Base-by-base conservation (phyloP, 2,113 vertebrate genomes). In the Clarias magur region DNA sequence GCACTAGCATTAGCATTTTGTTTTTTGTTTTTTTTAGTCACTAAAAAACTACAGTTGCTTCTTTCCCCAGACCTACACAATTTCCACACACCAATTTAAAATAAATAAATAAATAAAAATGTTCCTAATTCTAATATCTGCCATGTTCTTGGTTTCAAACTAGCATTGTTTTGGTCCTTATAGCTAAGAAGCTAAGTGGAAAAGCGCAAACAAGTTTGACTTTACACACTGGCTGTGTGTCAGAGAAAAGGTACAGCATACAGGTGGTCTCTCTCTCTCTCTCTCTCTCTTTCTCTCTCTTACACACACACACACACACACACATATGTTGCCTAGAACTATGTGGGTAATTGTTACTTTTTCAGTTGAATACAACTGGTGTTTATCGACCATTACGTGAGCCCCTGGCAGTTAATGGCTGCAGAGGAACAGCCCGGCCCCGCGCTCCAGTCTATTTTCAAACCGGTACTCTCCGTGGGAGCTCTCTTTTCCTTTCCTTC, bases 341-440 rank as follows among this genome's bases (percentile, higher is more conserved):
- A 53, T 83, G 38, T 78, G 57, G 86, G 27, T 87, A 84, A 84
- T 87, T 87, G 81, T 84, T 63, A 78, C 81, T 65, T 81, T 84
- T 87, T 87, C 62, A 15, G 81, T 67, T 79, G 86, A 84, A 57
- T 63, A 42, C 72, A 79, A 76, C 59, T 87, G 81, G 81, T 87
- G 81, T 87, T 87, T 87, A 83, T 84, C 42, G 75, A 38, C 82
- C 72, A 79, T 87, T 75, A 79, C 63, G 81, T 67, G 54, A 62
- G 82, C 73, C 75, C 82, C 76, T 75, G 48, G 60, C 60, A 56
- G 70, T 83, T 62, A 84, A 84, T 83, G 72, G 70, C 86, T 83
- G 48, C 42, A 67, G 62, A 84, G 23, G 42, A 87, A 70, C 63
- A 80, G 85, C 80, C 59, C 81, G 79, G 68, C 3, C 65, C 48